phyloP scores from a whole-genome alignment of 2,888 invertebrate genomes.

The Steinernema hermaphroditum region DNA sequence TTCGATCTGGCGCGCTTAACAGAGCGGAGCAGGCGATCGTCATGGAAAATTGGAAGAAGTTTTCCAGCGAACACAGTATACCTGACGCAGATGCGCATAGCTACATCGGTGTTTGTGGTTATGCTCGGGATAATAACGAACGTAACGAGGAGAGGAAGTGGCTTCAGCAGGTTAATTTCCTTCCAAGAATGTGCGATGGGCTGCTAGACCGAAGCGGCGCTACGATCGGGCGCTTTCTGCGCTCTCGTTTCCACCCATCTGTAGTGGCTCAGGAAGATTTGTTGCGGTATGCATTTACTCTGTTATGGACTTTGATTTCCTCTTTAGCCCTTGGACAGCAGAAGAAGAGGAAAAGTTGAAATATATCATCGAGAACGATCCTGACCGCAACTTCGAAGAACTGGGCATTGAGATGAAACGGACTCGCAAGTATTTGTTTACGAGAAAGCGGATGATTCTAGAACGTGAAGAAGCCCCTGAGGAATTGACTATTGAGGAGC shows the following conservation, averaged over 20 bases:
- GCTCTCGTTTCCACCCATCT: neutral
- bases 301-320: neutral
- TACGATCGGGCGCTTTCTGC: neutral
- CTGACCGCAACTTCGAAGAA: neutral
- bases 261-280: neutral
- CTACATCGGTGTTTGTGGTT: neutral
- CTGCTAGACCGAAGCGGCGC: neutral
- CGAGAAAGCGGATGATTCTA: neutral
- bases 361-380: neutral
- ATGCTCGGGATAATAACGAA: neutral
- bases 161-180: neutral
- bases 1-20: neutral
- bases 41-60: neutral
- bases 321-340: neutral
- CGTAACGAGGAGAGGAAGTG: slow-evolving; percentile 5
- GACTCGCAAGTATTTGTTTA: neutral
- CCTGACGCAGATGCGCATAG: neutral
- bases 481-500: neutral
- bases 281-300: neutral
- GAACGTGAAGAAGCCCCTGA: neutral
- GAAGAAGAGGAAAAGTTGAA: neutral
- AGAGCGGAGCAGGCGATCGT: neutral
- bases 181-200: neutral
- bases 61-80: neutral
- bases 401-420: neutral